Conservation (phyloP, 2,113 vertebrate genomes). For the Elachura formosa region DNA sequence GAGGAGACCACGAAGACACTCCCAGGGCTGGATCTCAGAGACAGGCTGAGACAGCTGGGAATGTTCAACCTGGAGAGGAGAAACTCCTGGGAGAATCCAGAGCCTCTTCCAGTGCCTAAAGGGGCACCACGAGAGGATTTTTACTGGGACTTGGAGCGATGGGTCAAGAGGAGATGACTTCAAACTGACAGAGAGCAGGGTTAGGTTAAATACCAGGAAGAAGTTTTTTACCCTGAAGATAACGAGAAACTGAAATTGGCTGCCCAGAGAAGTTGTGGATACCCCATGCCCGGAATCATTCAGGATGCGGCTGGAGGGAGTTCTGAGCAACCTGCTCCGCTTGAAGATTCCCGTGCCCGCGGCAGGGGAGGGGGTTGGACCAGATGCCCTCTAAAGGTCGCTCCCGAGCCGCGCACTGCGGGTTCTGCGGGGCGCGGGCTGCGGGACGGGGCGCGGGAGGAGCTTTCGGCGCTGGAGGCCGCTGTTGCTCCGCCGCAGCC, state of each 20-base stretch:
- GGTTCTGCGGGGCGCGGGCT: neutral
- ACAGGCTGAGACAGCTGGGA: neutral
- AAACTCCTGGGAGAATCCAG: neutral
- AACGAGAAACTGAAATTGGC: neutral
- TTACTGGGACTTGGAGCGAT: neutral
- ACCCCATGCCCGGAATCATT: neutral
- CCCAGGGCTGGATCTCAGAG: neutral
- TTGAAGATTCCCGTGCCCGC: neutral
- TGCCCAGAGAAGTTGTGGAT: neutral
- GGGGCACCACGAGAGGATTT: neutral
- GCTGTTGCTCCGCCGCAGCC: slow-evolving; percentile 45
- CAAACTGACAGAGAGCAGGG: neutral
- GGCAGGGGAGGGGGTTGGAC: neutral
- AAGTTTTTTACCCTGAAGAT: neutral
- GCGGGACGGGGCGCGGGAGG: neutral
- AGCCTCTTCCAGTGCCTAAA: neutral
- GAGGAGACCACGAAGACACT: neutral
- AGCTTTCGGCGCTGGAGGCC: slow-evolving; percentile 49
- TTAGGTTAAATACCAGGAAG: neutral
- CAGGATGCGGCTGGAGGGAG: neutral
- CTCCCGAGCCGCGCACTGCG: rapidly evolving
- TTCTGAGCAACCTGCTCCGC: neutral
- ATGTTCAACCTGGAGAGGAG: neutral
- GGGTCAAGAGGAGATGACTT: neutral
- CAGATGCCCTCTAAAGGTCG: neutral